Percentiles rank a stretch among this genome's conserved stretches.
Conservation (phyloP, 1,140 invertebrate genomes). For the Conopomorpha cramerella region DNA sequence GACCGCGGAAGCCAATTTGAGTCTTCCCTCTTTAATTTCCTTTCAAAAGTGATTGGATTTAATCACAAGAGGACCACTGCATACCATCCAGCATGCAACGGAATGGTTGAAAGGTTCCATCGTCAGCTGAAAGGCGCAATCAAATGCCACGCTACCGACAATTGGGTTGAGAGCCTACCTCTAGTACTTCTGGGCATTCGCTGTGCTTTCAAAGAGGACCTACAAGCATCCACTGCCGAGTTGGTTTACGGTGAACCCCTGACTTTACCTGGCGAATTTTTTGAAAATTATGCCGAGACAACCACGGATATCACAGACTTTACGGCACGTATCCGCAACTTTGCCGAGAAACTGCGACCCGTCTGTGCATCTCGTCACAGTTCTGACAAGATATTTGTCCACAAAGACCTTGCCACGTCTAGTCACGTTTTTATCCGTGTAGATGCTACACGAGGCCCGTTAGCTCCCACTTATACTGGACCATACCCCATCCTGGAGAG, state of each 20-base stretch:
- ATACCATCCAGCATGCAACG: constrained; percentile 33
- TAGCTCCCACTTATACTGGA: constrained; percentile 8
- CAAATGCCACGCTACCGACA: constrained; percentile 10
- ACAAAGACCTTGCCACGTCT: constrained; percentile 8
- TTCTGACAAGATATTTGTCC: constrained; percentile 7
- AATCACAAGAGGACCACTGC: constrained; percentile 20
- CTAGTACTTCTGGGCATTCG: constrained; percentile 33
- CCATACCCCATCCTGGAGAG: constrained; percentile 2
- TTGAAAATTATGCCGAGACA: constrained; percentile 9
- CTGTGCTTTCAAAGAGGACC: constrained; percentile 17
- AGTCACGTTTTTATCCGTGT: constrained; percentile 13
- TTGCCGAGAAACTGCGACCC: constrained; percentile 7
- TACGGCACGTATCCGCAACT: constrained; percentile 6
- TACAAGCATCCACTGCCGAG: constrained; percentile 15
- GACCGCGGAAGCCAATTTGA: constrained; percentile 4
- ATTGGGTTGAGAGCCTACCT: constrained; percentile 27
- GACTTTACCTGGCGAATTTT: constrained; percentile 21
- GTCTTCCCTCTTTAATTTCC: not conserved
- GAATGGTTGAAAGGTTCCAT: constrained; percentile 37
- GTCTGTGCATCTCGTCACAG: constrained; percentile 9
- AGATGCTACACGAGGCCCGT: constrained; percentile 4
- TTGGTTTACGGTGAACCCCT: constrained; percentile 5
- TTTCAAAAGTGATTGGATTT: constrained; percentile 6
- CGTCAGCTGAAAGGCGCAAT: constrained; percentile 29
- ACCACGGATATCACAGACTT: constrained; percentile 7